Percentiles rank a stretch among this genome's conserved stretches.
These are phyloP conservation scores for Pteria penguin DNA, from an alignment of 2,888 invertebrate genomes.

Conservation along the genomic window DNA sequence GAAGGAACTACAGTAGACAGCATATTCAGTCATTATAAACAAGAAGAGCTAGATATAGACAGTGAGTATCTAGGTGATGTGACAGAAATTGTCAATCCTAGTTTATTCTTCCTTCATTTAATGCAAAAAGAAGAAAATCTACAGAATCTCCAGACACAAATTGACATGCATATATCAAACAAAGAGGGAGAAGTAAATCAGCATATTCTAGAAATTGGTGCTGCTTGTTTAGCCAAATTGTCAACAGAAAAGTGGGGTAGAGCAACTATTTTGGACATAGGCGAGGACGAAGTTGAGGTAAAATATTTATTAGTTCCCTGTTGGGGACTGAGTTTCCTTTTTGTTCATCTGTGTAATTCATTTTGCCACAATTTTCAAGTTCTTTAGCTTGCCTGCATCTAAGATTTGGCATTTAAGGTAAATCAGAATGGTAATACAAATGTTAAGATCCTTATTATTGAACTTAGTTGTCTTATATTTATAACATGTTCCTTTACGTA, in stretches of 20 bases:
- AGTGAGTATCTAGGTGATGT: conserved; percentile 21
- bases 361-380: no score
- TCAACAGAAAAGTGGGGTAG: conserved; percentile 4
- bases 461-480: no score
- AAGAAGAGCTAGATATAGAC: conserved; percentile 9
- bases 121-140: neutral
- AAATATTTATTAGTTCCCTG: no score
- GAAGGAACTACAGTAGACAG: no score
- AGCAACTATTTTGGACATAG: conserved; percentile 13
- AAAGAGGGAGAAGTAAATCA: conserved; percentile 7
- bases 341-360: no score
- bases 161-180: conserved; percentile 10
- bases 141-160: conserved; percentile 9
- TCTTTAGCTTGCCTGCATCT: no score
- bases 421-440: no score
- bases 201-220: neutral
- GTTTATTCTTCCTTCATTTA: conserved; percentile 13
- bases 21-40: conserved; percentile 1
- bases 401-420: no score
- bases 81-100: conserved; percentile 14
- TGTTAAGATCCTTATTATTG: no score
- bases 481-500: no score
- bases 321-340: no score
- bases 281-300: conserved; percentile 1
- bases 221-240: conserved; percentile 17